Evolutionary conservation across 2,113 vertebrate genomes (phyloP), one percentile per base, ranked within the genome.

Genomic region (Gymnobelideus leadbeateri): DNA sequence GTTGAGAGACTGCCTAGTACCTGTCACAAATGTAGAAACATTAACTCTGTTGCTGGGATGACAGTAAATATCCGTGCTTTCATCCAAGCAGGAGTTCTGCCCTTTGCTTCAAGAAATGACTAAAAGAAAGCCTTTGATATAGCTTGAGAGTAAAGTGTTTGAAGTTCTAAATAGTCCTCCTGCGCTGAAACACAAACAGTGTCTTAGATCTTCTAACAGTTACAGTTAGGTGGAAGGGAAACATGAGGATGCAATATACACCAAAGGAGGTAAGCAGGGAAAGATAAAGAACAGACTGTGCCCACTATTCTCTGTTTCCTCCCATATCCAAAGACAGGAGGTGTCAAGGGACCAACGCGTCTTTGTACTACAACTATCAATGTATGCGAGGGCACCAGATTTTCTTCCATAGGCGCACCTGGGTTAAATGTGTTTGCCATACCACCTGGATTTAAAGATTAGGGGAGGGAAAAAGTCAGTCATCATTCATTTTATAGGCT

Each of bases 41-140:
- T 49, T 93, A 89, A 61, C 24, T 95, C 3, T 96, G 47, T 5
- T 92, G 53, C 92, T 55, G 43, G 90, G 46, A 89, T 92, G 52
- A 51, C 46, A 96, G 89, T 89, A 14, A 93, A 91, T 46, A 51
- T 11, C 26, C 53, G 9, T 51, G 53, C n/a, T 90, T 94, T 46
- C 50, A 57, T 46, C 95, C 23, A 93, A 53, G 46, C 19, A 68
- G 46, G n/a, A 94, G 12, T 90, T 21, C 54, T n/a, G 37, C 37
- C 52, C 51, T 46, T 51, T 89, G 25, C 31, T 2, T 89, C 43
- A 93, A 93, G 91, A 95, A 24, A 47, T 11, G 37, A 52, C 37
- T 2, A 50, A 53, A 49, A 47, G 50, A 53, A 37, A 91, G 51
- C 8, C 90, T 54, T 7, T 53, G 53, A 54, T 49, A 68, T 3